Evolutionary conservation across 2,113 vertebrate genomes (phyloP), one percentile per base, ranked within the genome.

Genomic region (Carlito syrichta): DNA sequence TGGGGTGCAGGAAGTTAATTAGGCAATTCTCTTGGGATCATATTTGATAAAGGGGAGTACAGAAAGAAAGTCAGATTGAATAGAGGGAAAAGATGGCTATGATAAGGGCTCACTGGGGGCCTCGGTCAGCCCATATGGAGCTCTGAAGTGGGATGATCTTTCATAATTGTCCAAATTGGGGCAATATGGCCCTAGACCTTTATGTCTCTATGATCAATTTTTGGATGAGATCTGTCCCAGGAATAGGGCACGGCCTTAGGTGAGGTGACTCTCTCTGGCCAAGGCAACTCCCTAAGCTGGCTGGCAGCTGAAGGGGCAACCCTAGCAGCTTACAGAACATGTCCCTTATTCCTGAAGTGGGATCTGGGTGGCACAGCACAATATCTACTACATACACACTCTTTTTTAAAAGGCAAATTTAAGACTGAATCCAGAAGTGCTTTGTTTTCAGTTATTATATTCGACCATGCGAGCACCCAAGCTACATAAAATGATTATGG

Each of bases 321-420:
- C 4, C 11, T 14, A 89, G 86, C 8, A 52, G 2, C 32, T 54
- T 6, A 25, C 19, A n/a, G 10, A 35, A 38, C 27, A 43, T 63
- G 20, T 23, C 23, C 25, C 12, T 94, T 48, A n/a, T n/a, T 54
- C 56, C 35, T 14, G 14, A 60, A 84, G 38, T 19, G 8, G 54
- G 35, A 3, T 14, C 19, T 13, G 5, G 6, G 8, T 17, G 7
- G 5, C 54, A 10, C 2, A 0, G 10, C 14, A 30, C 10, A 60
- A 10, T 5, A 32, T 62, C 12, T 3, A 11, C 27, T 35, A 8
- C 6, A 32, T 40, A 63, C 4, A 35, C 2, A 32, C 3, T 48
- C 32, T 45, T 77, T 19, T 60, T n/a, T 66, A 52, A 43, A 56
- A 52, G 16, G 50, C 25, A 43, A 48, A 68, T 43, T 77, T 68